Evolutionary conservation across 35 echinoderm and acorn worm species (phyloP).

Genomic region (Strongylocentrotus purpuratus): DNA sequence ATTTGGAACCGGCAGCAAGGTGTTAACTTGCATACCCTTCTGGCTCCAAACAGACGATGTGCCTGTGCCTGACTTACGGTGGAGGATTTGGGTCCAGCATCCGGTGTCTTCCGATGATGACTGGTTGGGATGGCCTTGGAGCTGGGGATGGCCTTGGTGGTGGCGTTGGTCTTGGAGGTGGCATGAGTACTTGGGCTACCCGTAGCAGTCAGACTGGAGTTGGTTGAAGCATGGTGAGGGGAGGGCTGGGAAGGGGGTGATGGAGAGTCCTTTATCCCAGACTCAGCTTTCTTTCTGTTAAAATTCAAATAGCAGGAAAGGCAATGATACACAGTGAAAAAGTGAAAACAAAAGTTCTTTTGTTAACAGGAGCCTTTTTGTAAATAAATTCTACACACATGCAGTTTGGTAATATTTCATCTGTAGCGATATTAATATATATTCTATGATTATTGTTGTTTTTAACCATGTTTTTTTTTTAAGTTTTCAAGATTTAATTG

Average conservation of each 20-base stretch:
- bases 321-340: no score
- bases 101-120: not conserved
- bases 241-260: not conserved
- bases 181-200: constrained; percentile 40
- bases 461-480: no score
- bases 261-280: constrained; percentile 17
- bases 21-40: not conserved
- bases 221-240: not conserved
- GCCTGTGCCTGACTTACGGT: not conserved
- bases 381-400: no score
- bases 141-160: not conserved
- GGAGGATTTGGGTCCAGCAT: constrained; percentile 19
- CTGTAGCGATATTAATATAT: no score
- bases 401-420: no score
- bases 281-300: not conserved
- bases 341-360: no score
- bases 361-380: no score
- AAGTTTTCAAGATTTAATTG: no score
- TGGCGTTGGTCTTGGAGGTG: not conserved
- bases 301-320: not conserved
- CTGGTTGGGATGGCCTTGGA: not conserved
- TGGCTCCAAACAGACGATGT: not conserved
- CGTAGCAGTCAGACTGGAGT: constrained; percentile 20
- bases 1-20: not conserved
- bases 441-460: no score